Percentiles rank a stretch among this genome's conserved stretches.
These are phyloP conservation scores for Uropsilus gracilis DNA, from an alignment of 2,113 vertebrate species.

Conservation along the genomic window DNA sequence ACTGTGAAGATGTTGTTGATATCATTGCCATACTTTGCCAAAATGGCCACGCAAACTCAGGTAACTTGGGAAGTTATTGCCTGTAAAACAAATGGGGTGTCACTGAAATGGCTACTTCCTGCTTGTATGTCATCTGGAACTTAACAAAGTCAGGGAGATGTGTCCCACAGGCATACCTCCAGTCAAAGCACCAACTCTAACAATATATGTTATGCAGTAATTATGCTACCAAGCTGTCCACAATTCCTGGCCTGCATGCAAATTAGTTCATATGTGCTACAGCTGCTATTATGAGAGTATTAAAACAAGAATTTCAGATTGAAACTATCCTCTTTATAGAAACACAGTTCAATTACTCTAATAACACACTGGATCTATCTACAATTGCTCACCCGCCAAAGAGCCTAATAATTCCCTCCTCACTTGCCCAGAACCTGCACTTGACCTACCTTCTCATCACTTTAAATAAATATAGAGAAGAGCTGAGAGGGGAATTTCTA, in stretches of 20 bases:
- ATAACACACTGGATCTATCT: constrained; percentile 73
- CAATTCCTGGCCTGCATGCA: constrained; percentile 84
- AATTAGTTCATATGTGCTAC: constrained; percentile 83
- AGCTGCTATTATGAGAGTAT: constrained; percentile 82
- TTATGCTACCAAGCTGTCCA: constrained; percentile 85
- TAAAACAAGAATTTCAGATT: constrained; percentile 81
- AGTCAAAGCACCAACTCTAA: constrained; percentile 74
- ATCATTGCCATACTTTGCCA: constrained; percentile 58
- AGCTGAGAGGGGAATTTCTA: constrained; percentile 13
- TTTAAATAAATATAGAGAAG: constrained; percentile 64
- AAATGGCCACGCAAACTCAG: constrained; percentile 75
- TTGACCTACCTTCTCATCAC: rapidly evolving
- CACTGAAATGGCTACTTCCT: constrained; percentile 66
- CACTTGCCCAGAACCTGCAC: neutral
- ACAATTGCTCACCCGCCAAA: constrained; percentile 55
- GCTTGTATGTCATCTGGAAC: constrained; percentile 74
- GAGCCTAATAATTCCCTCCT: neutral
- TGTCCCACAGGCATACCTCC: constrained; percentile 79
- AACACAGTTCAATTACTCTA: constrained; percentile 83
- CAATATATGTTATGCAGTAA: constrained; percentile 75
- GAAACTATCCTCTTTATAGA: constrained; percentile 79
- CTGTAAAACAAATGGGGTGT: neutral
- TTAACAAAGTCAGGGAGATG: constrained; percentile 80
- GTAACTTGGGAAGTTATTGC: constrained; percentile 39
- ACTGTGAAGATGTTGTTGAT: constrained; percentile 19